Evolutionary conservation across 1,140 invertebrate genomes (phyloP).

Genomic region (Dreissena rostriformis): DNA sequence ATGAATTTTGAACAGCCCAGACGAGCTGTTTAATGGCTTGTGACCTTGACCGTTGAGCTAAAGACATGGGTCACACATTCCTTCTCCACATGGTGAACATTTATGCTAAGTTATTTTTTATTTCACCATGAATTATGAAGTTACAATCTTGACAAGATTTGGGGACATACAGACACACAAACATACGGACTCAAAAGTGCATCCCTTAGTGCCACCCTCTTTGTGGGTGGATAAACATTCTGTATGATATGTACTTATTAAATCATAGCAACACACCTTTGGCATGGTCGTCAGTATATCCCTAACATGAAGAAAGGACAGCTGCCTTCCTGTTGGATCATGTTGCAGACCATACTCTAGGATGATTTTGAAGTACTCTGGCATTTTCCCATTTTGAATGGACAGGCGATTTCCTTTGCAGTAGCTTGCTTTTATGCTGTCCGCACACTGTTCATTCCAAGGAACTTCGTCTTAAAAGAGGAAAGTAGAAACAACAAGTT

Average conservation of each 20-base stretch:
- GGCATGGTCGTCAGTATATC: conserved; percentile 24
- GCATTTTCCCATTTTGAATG: conserved; percentile 25
- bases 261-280: conserved; percentile 14
- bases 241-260: neutral
- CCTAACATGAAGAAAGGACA: conserved; percentile 47
- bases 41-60: no score
- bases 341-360: conserved; percentile 29
- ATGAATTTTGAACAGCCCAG: no score
- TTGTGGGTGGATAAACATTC: neutral
- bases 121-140: no score
- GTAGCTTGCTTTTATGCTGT: conserved; percentile 28
- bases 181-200: no score
- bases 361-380: conserved; percentile 38
- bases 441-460: conserved; percentile 29
- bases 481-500: neutral
- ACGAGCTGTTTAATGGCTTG: no score
- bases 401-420: conserved; percentile 22
- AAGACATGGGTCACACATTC: no score
- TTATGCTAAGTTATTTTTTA: no score
- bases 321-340: conserved; percentile 35
- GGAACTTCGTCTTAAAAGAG: conserved; percentile 33
- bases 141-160: no score
- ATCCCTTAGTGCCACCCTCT: no score
- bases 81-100: no score
- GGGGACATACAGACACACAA: no score